Percentiles rank a stretch among this genome's conserved stretches.
These are phyloP conservation scores for Mixornis gularis DNA, from an alignment of 2,113 vertebrate species.

Conservation along the genomic window DNA sequence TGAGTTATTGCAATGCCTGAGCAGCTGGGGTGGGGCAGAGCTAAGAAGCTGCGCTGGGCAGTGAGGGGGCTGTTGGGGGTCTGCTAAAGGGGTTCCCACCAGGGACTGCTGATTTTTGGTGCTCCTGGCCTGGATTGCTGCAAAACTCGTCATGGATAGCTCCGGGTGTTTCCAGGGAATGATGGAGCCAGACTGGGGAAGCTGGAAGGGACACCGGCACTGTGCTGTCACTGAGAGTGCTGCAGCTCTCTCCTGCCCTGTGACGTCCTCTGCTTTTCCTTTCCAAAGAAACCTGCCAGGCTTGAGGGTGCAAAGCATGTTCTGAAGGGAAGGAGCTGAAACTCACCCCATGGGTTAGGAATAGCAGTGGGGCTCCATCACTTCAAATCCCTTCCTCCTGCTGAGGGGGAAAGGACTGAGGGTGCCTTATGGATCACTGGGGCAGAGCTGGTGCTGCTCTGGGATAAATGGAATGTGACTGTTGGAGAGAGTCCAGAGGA, in stretches of 20 bases:
- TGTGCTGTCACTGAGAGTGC: neutral
- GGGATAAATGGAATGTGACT: neutral
- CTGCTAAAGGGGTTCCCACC: neutral
- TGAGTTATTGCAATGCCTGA: neutral
- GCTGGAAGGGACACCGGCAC: neutral
- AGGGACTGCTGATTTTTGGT: neutral
- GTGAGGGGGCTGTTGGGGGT: rapidly evolving
- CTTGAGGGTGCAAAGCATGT: neutral
- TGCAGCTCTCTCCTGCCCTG: neutral
- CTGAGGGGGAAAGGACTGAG: neutral
- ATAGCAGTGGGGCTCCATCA: neutral
- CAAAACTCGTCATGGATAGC: rapidly evolving
- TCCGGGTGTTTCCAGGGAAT: rapidly evolving
- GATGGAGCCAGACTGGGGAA: neutral
- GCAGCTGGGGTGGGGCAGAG: neutral
- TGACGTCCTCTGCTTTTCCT: neutral
- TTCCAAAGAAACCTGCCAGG: neutral
- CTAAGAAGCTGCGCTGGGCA: neutral
- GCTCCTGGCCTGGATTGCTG: neutral
- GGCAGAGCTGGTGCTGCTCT: neutral
- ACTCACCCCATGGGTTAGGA: neutral
- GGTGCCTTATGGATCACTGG: rapidly evolving
- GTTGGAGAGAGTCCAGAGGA: neutral
- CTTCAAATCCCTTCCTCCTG: neutral
- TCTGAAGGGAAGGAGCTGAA: neutral